Base-by-base conservation (phyloP, 1,140 invertebrate genomes). In the Lethocerus indicus region DNA sequence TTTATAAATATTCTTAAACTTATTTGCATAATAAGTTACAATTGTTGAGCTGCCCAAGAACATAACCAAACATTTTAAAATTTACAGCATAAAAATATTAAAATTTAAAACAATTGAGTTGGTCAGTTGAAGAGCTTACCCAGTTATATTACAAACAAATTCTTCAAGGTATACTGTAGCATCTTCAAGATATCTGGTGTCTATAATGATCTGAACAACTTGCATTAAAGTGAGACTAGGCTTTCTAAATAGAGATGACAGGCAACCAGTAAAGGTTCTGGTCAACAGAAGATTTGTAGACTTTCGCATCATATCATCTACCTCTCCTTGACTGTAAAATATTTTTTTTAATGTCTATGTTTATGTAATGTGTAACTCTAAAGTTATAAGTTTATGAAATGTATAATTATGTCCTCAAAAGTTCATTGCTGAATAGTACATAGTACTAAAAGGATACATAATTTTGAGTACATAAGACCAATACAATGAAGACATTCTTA, bases 111-210 rank as follows among this genome's bases (percentile, higher is more conserved):
- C n/a, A n/a, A n/a, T n/a, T n/a, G n/a, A n/a, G n/a, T n/a, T n/a
- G n/a, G n/a, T n/a, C n/a, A n/a, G 29, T 9, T 9, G 29, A 9
- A n/a, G 7, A 32, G 21, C 73, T 54, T 75, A 91, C 74, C 88
- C 88, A 21, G 90, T 96, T 54, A 97, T 87, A 63, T 90, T 89
- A 16, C 87, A 86, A 28, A 98, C 94, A 63, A 93, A 97, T 60
- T 95, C 83, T 67, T 98, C 94, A 3, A 99, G 67, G 63, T 85
- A 91, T n/a, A 81, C 76, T 24, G 91, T 94, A 0, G 93, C 90
- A 57, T 87, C 81, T 65, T 98, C 94, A 39, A 99, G 68, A 67
- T 97, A 95, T 56, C 93, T 87, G 2, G 93, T 98, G 64, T 99
- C 97, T 42, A 98, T 89, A 23, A 95, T 94, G 51, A 98, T 96